These are phyloP conservation scores for Silurus aristotelis DNA, from an alignment of 2,797 vertebrate species.

Conservation along the genomic window DNA sequence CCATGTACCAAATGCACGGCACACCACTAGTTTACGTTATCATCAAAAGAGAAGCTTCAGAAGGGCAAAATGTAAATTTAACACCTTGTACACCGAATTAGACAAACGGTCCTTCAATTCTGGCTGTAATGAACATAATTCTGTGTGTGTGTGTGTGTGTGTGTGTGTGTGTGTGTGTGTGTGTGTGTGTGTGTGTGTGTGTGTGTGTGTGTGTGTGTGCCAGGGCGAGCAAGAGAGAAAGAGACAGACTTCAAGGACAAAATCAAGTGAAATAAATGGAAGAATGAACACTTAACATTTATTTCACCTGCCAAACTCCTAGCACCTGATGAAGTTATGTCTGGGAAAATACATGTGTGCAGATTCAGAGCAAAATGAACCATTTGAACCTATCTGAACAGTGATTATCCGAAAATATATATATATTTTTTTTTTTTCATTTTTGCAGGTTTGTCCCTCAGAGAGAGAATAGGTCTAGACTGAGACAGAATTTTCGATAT, in stretches of 20 bases:
- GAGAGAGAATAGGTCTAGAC: background rate
- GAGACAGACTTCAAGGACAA: background rate
- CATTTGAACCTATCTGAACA: background rate
- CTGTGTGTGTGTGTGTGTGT: background rate
- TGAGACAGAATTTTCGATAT: background rate
- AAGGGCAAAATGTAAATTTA: background rate
- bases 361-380: background rate
- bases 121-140: background rate
- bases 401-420: background rate
- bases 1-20: too few relatives aligned
- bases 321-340: background rate
- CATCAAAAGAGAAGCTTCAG: slow-evolving; percentile 1
- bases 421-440: background rate
- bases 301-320: background rate
- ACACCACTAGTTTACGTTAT: background rate
- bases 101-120: slow-evolving; percentile 15
- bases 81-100: background rate
- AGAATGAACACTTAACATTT: background rate
- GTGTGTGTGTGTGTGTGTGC: background rate
- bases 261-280: slow-evolving; percentile 1
- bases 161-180: background rate
- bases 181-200: background rate
- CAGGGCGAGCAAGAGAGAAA: background rate
- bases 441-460: background rate
- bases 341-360: background rate